phyloP scores from a whole-genome alignment of 1,140 invertebrate species.

The Pogonognathellus flavescens region DNA sequence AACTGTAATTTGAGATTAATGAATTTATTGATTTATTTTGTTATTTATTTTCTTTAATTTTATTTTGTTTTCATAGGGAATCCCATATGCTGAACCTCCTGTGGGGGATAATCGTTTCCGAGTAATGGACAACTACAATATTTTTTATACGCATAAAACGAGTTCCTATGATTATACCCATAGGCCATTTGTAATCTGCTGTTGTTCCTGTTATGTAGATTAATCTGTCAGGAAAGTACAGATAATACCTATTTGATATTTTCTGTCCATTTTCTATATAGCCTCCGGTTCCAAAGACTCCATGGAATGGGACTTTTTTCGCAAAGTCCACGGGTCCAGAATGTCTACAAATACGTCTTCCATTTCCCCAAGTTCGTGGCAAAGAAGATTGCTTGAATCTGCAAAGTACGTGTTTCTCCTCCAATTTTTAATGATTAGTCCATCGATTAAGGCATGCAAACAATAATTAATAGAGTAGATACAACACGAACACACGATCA shows the following conservation, averaged over 20 bases:
- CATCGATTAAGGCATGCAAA: too few relatives aligned
- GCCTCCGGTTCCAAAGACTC: slow-evolving; percentile 36
- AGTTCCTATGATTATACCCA: too few relatives aligned
- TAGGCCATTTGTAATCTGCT: too few relatives aligned
- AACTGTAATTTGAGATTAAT: not conserved
- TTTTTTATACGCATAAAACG: not conserved
- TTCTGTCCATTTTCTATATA: not conserved
- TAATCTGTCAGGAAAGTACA: too few relatives aligned
- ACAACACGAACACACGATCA: too few relatives aligned
- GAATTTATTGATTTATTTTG: not conserved
- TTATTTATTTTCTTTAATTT: not conserved
- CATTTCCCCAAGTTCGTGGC: not conserved
- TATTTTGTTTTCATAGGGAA: slow-evolving; percentile 14
- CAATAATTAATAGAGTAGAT: too few relatives aligned
- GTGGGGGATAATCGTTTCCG: slow-evolving; percentile 27
- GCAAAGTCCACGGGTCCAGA: slow-evolving; percentile 17
- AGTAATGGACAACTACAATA: not conserved
- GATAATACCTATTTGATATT: too few relatives aligned
- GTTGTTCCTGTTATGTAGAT: too few relatives aligned
- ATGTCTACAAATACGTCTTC: slow-evolving; percentile 34
- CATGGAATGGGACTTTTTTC: slow-evolving; percentile 24
- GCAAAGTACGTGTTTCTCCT: not conserved
- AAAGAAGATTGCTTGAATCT: slow-evolving; percentile 51
- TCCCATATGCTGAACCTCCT: slow-evolving; percentile 44
- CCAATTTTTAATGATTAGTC: too few relatives aligned